Percentiles rank a stretch among this genome's conserved stretches.
Conservation (phyloP, 2,888 invertebrate genomes). For the Chromoteleia sp. region DNA sequence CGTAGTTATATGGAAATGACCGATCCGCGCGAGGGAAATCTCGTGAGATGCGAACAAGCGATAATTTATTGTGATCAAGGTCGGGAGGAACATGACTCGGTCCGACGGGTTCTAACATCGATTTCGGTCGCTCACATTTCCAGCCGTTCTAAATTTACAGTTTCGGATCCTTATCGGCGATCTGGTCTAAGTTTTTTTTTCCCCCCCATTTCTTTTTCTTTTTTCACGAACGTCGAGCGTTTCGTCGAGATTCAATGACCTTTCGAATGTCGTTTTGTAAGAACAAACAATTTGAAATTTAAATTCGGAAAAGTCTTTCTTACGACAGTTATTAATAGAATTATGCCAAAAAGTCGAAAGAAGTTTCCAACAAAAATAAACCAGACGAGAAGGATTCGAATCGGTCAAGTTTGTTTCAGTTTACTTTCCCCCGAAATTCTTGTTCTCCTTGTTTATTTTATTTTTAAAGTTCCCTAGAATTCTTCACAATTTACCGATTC, state of each 20-base stretch:
- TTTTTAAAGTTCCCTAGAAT: too few relatives aligned
- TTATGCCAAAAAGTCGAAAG: conserved; percentile 4
- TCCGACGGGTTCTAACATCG: conserved; percentile 26
- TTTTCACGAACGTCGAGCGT: neutral
- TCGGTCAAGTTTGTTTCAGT: too few relatives aligned
- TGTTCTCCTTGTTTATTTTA: too few relatives aligned
- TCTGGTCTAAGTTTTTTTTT: neutral
- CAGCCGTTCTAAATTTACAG: conserved; percentile 41
- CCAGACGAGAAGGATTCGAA: too few relatives aligned
- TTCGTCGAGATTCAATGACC: conserved; percentile 21
- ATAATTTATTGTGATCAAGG: conserved; percentile 52
- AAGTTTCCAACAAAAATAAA: too few relatives aligned
- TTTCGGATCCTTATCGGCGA: conserved; percentile 23
- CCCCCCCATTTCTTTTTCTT: neutral
- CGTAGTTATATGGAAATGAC: conserved; percentile 37
- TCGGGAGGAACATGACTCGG: conserved; percentile 34
- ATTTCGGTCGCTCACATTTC: conserved; percentile 47
- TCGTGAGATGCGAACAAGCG: conserved; percentile 40
- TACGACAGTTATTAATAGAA: neutral
- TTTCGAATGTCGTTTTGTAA: neutral
- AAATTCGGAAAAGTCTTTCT: conserved; percentile 9
- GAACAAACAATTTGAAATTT: conserved; percentile 17
- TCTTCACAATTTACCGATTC: too few relatives aligned
- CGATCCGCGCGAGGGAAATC: conserved; percentile 43
- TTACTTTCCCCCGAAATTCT: too few relatives aligned